These are phyloP conservation scores for Glareola pratincola DNA, from an alignment of 2,113 vertebrate species.

Conservation along the genomic window DNA sequence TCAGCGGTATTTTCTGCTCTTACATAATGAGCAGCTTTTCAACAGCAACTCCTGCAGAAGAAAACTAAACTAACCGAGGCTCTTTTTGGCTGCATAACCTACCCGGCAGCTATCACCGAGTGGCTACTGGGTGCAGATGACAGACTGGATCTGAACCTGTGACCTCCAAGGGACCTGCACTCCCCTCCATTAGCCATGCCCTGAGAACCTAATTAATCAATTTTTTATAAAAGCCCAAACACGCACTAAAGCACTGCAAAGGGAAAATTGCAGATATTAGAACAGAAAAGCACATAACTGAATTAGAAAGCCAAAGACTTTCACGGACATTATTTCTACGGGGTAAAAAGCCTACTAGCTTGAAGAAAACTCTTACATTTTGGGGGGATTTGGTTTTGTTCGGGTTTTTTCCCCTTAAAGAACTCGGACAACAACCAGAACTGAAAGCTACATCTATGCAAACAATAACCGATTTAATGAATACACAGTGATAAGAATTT, in stretches of 20 bases:
- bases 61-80: not conserved
- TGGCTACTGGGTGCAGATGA: not conserved
- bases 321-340: not conserved
- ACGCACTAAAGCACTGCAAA: not conserved
- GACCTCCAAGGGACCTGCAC: not conserved
- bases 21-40: not conserved
- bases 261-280: not conserved
- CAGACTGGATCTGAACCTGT: not conserved
- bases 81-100: not conserved
- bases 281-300: not conserved
- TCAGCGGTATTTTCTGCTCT: constrained; percentile 5
- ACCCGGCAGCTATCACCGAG: not conserved
- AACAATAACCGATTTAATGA: not conserved
- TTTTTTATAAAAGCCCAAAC: not conserved
- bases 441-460: not conserved
- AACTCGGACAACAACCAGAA: not conserved
- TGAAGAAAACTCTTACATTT: not conserved
- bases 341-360: not conserved
- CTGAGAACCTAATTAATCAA: not conserved
- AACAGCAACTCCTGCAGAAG: not conserved
- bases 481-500: not conserved
- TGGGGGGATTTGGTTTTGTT: not conserved
- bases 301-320: not conserved
- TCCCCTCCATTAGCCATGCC: not conserved
- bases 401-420: not conserved